Evolutionary conservation across 2,888 invertebrate genomes (phyloP).

Genomic region (Megastigmus dorsalis): DNA sequence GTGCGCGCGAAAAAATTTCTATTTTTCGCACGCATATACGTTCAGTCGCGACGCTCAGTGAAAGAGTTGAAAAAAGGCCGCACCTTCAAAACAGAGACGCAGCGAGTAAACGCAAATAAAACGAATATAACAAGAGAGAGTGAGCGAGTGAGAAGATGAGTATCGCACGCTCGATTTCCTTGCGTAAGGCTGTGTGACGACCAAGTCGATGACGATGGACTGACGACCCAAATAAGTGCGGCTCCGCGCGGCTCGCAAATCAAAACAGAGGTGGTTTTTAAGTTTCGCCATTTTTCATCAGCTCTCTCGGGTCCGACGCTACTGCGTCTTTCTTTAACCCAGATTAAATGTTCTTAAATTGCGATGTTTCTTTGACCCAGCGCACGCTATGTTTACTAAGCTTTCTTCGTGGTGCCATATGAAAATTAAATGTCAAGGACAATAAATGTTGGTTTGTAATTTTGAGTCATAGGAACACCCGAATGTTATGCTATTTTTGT

Average conservation of each 20-base stretch:
- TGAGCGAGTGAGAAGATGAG: too few species aligned
- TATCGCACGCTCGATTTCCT: background rate
- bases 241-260: background rate
- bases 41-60: too few species aligned
- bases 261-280: conserved; percentile 8
- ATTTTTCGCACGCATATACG: too few species aligned
- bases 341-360: background rate
- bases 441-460: too few species aligned
- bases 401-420: too few species aligned
- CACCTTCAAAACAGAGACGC: background rate
- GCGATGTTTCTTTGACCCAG: too few species aligned
- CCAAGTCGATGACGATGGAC: too few species aligned
- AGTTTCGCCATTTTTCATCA: background rate
- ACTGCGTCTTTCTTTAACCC: conserved; percentile 12
- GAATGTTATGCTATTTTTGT: too few species aligned
- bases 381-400: too few species aligned
- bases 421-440: too few species aligned
- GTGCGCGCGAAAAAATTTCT: too few species aligned
- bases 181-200: conserved; percentile 3
- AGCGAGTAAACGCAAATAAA: background rate
- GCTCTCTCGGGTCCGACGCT: background rate
- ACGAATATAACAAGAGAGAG: background rate
- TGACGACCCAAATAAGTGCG: conserved; percentile 16
- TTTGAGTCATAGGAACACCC: too few species aligned
- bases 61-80: background rate